These are phyloP conservation scores for Epirrita christyi DNA, from an alignment of 2,888 invertebrate genomes.

Conservation along the genomic window DNA sequence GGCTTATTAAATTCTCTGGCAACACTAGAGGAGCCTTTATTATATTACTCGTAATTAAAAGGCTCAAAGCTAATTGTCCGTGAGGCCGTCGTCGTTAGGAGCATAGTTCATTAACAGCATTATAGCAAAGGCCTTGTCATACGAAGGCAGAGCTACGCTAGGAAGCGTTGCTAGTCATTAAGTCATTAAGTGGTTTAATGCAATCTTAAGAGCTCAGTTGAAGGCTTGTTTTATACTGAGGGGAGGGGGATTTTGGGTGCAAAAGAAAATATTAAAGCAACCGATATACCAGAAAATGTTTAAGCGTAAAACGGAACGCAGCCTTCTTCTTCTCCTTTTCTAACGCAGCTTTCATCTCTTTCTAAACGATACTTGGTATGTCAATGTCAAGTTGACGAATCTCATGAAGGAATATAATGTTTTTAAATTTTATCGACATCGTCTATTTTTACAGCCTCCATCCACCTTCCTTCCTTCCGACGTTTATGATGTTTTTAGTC, in stretches of 20 bases:
- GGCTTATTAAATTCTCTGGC: conserved; percentile 8
- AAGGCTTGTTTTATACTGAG: not conserved
- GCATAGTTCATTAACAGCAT: conserved; percentile 62
- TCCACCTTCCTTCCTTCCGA: no score
- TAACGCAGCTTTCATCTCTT: no score
- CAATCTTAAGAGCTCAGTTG: not conserved
- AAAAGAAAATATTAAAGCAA: no score
- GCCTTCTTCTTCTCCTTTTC: no score
- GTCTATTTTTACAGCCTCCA: no score
- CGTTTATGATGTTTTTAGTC: no score
- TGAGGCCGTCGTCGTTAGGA: conserved; percentile 63
- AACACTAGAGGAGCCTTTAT: conserved; percentile 54
- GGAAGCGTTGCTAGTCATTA: conserved; percentile 10
- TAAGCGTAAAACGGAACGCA: no score
- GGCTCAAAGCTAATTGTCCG: conserved; percentile 73
- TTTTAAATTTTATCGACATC: no score
- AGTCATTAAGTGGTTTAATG: not conserved
- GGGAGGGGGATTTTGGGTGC: not conserved
- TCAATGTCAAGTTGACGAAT: no score
- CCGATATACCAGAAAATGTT: no score
- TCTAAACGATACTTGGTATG: no score
- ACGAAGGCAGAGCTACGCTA: conserved; percentile 24
- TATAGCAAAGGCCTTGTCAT: conserved; percentile 31
- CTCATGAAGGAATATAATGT: no score
- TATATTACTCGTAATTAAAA: conserved; percentile 78